These are phyloP conservation scores for Rallus limicola DNA, from an alignment of 2,113 vertebrate genomes.

Conservation along the genomic window DNA sequence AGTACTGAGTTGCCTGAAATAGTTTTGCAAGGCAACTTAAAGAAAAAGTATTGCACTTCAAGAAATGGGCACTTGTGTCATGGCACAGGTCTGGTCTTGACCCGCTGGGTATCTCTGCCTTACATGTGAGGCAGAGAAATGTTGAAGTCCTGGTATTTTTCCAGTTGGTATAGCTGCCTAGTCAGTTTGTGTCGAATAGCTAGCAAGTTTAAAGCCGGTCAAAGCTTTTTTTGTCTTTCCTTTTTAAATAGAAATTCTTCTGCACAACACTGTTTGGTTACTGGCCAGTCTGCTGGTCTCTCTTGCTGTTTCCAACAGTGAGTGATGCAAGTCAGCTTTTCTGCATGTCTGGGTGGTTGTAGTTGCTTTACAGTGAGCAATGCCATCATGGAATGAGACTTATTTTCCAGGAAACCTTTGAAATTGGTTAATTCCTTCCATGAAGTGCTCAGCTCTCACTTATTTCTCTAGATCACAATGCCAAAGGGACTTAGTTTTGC, in stretches of 20 bases:
- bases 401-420: not conserved
- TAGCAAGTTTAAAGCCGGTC: not conserved
- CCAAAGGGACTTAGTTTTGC: not conserved
- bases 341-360: not conserved
- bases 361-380: not conserved
- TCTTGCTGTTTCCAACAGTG: not conserved
- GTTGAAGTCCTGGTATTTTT: not conserved
- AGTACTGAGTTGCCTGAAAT: not conserved
- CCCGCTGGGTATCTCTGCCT: not conserved
- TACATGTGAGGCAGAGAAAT: not conserved
- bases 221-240: not conserved
- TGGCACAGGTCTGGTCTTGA: not conserved
- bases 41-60: not conserved
- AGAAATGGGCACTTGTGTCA: not conserved
- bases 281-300: not conserved
- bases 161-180: not conserved
- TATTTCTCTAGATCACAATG: not conserved
- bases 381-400: not conserved
- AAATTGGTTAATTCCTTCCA: not conserved
- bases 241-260: not conserved
- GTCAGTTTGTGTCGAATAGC: not conserved
- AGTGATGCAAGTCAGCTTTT: not conserved
- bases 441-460: not conserved
- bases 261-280: not conserved
- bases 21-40: not conserved